phyloP scores from a whole-genome alignment of 2,113 vertebrate genomes.

The Odontesthes bonariensis region DNA sequence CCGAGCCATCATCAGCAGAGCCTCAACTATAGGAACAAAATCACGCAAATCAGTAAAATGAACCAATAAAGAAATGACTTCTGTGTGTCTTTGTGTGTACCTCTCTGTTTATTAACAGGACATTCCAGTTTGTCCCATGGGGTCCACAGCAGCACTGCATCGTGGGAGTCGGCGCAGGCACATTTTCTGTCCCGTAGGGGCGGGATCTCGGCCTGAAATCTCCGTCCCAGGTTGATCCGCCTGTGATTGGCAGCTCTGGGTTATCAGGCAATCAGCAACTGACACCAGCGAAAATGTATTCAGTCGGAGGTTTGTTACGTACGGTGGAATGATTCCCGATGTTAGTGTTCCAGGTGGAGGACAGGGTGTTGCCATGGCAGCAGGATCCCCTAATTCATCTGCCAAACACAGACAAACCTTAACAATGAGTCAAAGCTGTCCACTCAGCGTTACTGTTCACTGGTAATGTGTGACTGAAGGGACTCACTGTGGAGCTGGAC shows the following conservation, averaged over 20 bases:
- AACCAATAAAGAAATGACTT: background rate
- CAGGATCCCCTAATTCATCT: constrained; percentile 34
- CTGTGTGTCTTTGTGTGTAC: constrained; percentile 15
- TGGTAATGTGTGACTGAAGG: background rate
- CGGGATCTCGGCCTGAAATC: constrained; percentile 64
- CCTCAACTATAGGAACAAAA: constrained; percentile 40
- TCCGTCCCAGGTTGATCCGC: constrained; percentile 54
- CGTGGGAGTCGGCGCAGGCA: constrained; percentile 42
- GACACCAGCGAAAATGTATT: background rate
- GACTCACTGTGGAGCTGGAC: constrained; percentile 39
- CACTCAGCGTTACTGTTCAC: no score
- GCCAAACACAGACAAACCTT: constrained; percentile 16
- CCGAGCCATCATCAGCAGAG: constrained; percentile 54
- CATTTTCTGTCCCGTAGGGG: background rate
- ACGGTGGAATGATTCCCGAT: constrained; percentile 34
- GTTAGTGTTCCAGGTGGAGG: constrained; percentile 25
- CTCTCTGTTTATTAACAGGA: constrained; percentile 52
- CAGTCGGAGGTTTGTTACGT: background rate
- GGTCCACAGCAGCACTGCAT: constrained; percentile 59
- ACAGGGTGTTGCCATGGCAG: constrained; percentile 20
- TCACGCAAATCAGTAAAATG: no score
- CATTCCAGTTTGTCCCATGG: constrained; percentile 40
- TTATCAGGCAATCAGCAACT: constrained; percentile 2
- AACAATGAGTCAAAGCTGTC: background rate
- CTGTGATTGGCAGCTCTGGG: constrained; percentile 36